phyloP scores from a whole-genome alignment of 2,888 invertebrate species.

The Amaurobius ferox region DNA sequence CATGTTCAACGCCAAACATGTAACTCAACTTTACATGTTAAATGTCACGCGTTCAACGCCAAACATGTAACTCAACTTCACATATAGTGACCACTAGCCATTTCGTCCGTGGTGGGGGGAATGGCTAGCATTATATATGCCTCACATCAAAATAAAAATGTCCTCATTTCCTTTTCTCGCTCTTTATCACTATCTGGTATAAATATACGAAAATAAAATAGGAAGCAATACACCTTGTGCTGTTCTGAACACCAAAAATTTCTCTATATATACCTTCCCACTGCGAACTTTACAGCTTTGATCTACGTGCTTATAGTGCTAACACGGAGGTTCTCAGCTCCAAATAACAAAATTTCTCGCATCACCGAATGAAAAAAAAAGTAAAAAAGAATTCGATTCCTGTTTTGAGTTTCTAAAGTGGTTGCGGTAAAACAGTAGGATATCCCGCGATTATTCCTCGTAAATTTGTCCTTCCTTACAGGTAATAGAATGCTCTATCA shows the following conservation, averaged over 20 bases:
- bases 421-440: constrained; percentile 49
- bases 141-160: no score
- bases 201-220: no score
- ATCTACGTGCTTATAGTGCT: constrained; percentile 48
- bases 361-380: constrained; percentile 22
- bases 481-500: constrained; percentile 65
- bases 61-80: no score
- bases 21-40: no score
- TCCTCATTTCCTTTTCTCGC: no score
- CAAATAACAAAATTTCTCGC: constrained; percentile 40
- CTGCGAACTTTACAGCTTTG: constrained; percentile 50
- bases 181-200: no score
- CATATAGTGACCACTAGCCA: no score
- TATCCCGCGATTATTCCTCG: constrained; percentile 60
- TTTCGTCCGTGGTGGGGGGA: no score
- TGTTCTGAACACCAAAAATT: neutral
- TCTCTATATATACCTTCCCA: neutral
- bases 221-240: constrained; percentile 9
- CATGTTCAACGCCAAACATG: no score
- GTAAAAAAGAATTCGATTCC: neutral
- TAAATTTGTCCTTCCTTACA: constrained; percentile 59
- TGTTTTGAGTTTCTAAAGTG: constrained; percentile 15
- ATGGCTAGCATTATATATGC: no score
- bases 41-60: no score
- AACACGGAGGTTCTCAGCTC: constrained; percentile 53